phyloP scores from a whole-genome alignment of 2,888 invertebrate genomes.

The Epinotia bilunana region DNA sequence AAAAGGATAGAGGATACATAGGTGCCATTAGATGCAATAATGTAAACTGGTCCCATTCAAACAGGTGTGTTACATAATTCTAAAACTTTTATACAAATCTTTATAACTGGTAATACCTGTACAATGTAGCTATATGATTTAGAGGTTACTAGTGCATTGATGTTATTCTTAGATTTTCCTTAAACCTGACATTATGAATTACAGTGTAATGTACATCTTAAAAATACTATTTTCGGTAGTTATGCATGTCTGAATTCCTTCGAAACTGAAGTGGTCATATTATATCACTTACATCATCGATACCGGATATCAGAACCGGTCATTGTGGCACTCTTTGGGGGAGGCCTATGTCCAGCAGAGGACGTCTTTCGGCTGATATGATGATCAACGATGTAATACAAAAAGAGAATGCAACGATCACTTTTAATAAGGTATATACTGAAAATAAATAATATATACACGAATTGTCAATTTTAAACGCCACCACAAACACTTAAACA shows the following conservation, averaged over 20 bases:
- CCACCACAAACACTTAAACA: slow-evolving; percentile 37
- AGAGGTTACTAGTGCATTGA: not conserved
- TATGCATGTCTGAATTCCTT: no score
- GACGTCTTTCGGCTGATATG: no score
- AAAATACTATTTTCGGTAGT: not conserved
- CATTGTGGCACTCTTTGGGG: no score
- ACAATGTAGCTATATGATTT: not conserved
- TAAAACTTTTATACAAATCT: not conserved
- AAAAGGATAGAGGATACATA: no score
- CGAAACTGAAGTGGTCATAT: no score
- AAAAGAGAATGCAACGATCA: no score
- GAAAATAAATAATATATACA: not conserved
- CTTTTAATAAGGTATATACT: not conserved
- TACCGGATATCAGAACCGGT: no score
- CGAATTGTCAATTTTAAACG: not conserved
- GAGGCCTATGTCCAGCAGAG: no score
- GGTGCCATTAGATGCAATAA: no score
- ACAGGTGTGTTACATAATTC: not conserved
- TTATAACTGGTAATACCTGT: no score
- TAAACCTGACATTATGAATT: not conserved
- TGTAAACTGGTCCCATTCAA: not conserved
- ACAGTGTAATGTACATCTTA: not conserved
- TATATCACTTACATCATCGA: no score
- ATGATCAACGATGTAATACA: no score
- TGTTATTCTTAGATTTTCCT: not conserved